Conservation (phyloP, 2,797 vertebrate genomes). For the Amblyopsis hoosieri region DNA sequence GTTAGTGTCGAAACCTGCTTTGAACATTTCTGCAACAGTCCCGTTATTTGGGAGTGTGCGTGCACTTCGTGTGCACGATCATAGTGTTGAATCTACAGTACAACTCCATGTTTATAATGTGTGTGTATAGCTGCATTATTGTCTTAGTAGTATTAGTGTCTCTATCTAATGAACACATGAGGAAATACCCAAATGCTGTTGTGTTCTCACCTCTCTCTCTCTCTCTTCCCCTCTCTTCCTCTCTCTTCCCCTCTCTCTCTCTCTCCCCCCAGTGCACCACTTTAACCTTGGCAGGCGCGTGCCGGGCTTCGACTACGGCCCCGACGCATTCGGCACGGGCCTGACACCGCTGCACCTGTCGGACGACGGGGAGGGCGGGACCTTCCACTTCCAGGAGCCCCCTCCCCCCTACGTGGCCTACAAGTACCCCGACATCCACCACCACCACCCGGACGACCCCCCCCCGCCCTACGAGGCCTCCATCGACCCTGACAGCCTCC, state of each 20-base stretch:
- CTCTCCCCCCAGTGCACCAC: constrained; percentile 86
- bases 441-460: constrained; percentile 94
- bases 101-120: too few relatives aligned
- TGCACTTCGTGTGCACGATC: too few relatives aligned
- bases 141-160: too few relatives aligned
- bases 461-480: constrained; percentile 97
- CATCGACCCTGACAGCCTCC: constrained; percentile 89
- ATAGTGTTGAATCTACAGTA: too few relatives aligned
- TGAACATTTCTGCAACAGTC: too few relatives aligned
- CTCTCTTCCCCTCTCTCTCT: neutral
- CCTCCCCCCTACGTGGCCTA: constrained; percentile 96
- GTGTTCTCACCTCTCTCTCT: neutral
- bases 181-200: too few relatives aligned
- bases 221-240: neutral
- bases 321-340: constrained; percentile 92
- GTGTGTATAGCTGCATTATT: too few relatives aligned
- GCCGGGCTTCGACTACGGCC: constrained; percentile 95
- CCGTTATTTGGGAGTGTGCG: too few relatives aligned
- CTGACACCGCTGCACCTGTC: constrained; percentile 96
- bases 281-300: constrained; percentile 95
- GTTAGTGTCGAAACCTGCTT: too few relatives aligned
- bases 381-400: constrained; percentile 97
- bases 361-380: constrained; percentile 94
- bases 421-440: constrained; percentile 95
- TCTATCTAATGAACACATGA: too few relatives aligned